These are phyloP conservation scores for Elephas maximus DNA, from an alignment of 2,113 vertebrate genomes.

Conservation along the genomic window DNA sequence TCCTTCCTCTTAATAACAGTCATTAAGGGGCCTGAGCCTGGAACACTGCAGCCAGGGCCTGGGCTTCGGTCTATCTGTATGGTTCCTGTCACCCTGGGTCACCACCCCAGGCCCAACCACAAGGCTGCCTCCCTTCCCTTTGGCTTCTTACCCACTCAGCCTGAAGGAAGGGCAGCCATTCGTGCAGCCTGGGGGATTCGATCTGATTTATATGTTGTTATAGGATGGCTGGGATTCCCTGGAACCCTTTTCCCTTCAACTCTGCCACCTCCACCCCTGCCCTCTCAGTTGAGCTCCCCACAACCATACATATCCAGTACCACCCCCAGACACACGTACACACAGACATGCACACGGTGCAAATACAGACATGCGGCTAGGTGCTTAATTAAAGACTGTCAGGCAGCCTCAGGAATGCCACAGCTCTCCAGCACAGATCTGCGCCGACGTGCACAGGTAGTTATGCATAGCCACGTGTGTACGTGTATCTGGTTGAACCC, in stretches of 20 bases:
- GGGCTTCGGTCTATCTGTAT: slow-evolving; percentile 36
- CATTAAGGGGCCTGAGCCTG: slow-evolving; percentile 70
- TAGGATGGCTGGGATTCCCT: neutral
- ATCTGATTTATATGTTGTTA: neutral
- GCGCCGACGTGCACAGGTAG: neutral
- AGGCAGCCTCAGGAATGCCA: neutral
- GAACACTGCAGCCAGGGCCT: slow-evolving; percentile 10
- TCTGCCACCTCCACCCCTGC: neutral
- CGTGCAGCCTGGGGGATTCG: neutral
- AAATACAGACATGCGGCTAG: neutral
- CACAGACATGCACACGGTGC: slow-evolving; percentile 27
- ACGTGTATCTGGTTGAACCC: neutral
- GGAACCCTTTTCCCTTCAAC: neutral
- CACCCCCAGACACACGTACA: neutral
- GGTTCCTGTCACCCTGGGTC: slow-evolving; percentile 2
- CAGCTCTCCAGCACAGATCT: neutral
- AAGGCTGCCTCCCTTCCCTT: neutral
- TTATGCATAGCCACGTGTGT: neutral
- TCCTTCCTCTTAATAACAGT: slow-evolving; percentile 79
- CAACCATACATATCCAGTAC: neutral
- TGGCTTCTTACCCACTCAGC: slow-evolving; percentile 19
- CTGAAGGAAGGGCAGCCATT: neutral
- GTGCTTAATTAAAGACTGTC: neutral
- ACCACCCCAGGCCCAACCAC: neutral
- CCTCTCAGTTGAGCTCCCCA: neutral